phyloP scores from a whole-genome alignment of 2,888 invertebrate genomes.

The Ditylenchus weischeri region DNA sequence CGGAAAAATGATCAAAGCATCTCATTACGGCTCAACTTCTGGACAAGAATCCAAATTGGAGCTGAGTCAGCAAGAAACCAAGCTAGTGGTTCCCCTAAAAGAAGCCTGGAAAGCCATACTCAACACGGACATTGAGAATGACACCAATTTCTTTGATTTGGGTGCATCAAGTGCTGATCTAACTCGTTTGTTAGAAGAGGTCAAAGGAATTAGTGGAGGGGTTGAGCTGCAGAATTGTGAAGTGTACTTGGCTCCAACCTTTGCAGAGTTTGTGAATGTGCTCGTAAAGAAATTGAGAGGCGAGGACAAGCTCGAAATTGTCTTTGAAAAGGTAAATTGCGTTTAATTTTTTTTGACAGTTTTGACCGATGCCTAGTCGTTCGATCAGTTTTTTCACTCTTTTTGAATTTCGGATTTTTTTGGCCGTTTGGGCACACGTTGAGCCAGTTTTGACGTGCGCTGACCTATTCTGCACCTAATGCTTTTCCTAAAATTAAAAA shows the following conservation, averaged over 20 bases:
- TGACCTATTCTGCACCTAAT: too few relatives aligned
- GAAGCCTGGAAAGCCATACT: conserved; percentile 77
- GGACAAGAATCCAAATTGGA: conserved; percentile 60
- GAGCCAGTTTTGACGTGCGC: too few relatives aligned
- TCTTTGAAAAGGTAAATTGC: conserved; percentile 38
- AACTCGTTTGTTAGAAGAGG: conserved; percentile 84
- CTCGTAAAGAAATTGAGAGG: conserved; percentile 70
- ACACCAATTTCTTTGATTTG: conserved; percentile 85
- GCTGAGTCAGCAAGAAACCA: conserved; percentile 73
- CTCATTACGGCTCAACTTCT: conserved; percentile 67
- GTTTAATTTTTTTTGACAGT: not conserved
- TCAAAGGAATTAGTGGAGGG: conserved; percentile 61
- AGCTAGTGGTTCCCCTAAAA: conserved; percentile 66
- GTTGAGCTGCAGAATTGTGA: conserved; percentile 78
- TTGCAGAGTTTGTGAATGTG: conserved; percentile 73
- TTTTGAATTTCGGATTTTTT: too few relatives aligned
- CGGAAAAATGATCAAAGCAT: conserved; percentile 71
- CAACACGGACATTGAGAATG: conserved; percentile 66
- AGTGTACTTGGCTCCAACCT: conserved; percentile 80
- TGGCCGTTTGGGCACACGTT: too few relatives aligned
- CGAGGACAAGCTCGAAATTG: conserved; percentile 52
- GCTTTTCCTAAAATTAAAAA: too few relatives aligned
- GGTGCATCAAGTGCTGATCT: conserved; percentile 99
- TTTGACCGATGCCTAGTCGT: too few relatives aligned
- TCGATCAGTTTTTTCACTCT: too few relatives aligned